Percentiles rank a stretch among this genome's conserved stretches.
Conservation (phyloP, 2,113 vertebrate genomes). For the Poeciliopsis prolifica region DNA sequence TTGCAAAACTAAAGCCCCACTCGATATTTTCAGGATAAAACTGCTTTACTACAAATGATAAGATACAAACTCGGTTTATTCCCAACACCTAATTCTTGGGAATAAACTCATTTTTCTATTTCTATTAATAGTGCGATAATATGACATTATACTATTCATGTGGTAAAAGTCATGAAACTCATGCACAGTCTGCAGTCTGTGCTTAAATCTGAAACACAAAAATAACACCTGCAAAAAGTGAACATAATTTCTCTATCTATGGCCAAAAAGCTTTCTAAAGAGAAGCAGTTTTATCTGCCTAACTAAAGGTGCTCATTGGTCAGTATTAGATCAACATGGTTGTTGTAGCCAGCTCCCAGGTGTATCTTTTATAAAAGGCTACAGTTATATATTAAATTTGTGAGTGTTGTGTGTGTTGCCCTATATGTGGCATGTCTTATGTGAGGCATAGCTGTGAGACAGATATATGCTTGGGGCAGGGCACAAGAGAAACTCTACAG, state of each 20-base stretch:
- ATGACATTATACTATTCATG: neutral
- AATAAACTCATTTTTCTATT: neutral
- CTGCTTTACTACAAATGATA: neutral
- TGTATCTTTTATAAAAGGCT: conserved; percentile 59
- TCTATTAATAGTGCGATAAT: neutral
- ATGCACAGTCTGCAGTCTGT: conserved; percentile 3
- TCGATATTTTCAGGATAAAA: too few species aligned
- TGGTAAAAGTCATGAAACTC: neutral
- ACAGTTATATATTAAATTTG: conserved; percentile 55
- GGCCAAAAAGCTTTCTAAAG: conserved; percentile 43
- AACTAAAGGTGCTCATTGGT: conserved; percentile 53
- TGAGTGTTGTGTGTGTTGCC: conserved; percentile 24
- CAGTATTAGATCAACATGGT: conserved; percentile 53
- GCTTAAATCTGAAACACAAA: conserved; percentile 24
- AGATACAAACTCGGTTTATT: neutral
- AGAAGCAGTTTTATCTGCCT: conserved; percentile 40
- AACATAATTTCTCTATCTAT: conserved; percentile 20
- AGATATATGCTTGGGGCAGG: conserved; percentile 75
- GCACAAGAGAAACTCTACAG: conserved; percentile 68
- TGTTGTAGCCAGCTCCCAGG: conserved; percentile 60
- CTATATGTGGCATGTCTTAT: conserved; percentile 59
- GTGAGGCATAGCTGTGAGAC: conserved; percentile 73
- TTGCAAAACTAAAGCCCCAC: too few species aligned
- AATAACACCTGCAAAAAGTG: conserved; percentile 27
- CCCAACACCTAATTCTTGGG: too few species aligned